Evolutionary conservation across 2,113 vertebrate species (phyloP).

Genomic region (Probosciger aterrimus): DNA sequence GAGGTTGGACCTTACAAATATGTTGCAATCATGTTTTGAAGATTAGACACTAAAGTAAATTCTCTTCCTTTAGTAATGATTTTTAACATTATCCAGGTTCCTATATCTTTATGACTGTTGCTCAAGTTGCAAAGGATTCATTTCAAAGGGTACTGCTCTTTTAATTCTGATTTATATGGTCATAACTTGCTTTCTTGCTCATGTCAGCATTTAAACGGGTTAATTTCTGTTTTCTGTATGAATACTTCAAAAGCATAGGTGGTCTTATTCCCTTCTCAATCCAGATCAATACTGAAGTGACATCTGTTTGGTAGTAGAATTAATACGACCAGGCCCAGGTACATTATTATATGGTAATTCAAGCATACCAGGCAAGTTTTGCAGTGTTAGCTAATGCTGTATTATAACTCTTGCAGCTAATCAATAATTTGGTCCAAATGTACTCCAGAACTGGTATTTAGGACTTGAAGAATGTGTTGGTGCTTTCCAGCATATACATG

Average conservation of each 20-base stretch:
- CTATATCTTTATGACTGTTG: background rate
- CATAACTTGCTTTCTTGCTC: background rate
- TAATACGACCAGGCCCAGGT: background rate
- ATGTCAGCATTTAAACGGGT: background rate
- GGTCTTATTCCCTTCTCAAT: background rate
- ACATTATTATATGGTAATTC: background rate
- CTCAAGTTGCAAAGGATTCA: background rate
- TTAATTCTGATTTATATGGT: background rate
- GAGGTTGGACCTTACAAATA: background rate
- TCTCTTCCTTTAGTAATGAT: background rate
- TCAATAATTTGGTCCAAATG: background rate
- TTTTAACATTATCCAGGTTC: background rate
- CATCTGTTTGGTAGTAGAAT: background rate
- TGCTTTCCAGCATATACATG: background rate
- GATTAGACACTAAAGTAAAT: background rate
- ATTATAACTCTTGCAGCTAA: background rate
- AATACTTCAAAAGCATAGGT: background rate
- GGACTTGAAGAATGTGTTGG: background rate
- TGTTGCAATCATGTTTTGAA: background rate
- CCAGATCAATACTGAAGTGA: background rate
- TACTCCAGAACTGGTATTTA: background rate
- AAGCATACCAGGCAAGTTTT: background rate
- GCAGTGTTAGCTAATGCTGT: background rate
- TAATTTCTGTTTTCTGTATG: background rate
- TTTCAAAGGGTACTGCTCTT: background rate